Evolutionary conservation across 1,140 invertebrate genomes (phyloP).

Genomic region (Elysia chlorotica): DNA sequence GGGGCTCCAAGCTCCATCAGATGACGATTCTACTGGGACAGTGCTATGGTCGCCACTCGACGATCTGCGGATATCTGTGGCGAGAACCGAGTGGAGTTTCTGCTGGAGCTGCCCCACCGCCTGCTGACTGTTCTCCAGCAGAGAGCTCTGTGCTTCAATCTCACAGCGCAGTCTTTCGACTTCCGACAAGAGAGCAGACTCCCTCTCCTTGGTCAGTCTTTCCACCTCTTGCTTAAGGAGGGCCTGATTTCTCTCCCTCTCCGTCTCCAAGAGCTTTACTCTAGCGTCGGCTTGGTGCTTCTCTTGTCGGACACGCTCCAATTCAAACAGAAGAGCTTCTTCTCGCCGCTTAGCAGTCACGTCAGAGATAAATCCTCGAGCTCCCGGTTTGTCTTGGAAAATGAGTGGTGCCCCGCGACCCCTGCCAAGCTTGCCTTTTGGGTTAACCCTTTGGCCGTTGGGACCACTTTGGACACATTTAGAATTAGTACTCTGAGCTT

Average conservation of each 20-base stretch:
- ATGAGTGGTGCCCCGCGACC: not conserved
- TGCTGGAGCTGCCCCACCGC: conserved; percentile 46
- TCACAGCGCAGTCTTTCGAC: conserved; percentile 41
- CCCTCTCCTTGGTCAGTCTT: conserved; percentile 43
- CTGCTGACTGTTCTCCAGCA: conserved; percentile 48
- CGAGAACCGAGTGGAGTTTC: conserved; percentile 10
- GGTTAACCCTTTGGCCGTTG: not conserved
- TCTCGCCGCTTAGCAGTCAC: conserved; percentile 49
- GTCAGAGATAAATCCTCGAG: conserved; percentile 50
- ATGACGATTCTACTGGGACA: too few species aligned
- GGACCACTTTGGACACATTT: too few species aligned
- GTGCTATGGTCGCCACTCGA: not conserved
- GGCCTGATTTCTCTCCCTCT: conserved; percentile 36
- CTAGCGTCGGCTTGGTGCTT: conserved; percentile 45
- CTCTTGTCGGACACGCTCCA: conserved; percentile 46
- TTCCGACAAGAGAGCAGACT: conserved; percentile 39
- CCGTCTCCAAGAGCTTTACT: conserved; percentile 40
- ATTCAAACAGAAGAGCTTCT: conserved; percentile 47
- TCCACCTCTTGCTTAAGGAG: conserved; percentile 39
- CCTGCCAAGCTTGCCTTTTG: not conserved
- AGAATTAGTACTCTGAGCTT: not conserved
- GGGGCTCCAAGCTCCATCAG: not conserved
- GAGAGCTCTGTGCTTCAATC: conserved; percentile 40
- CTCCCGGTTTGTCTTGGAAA: conserved; percentile 38
- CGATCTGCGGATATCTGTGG: not conserved